These are phyloP conservation scores for Cataglyphis rosenhaueri DNA, from an alignment of 2,888 invertebrate species.

Conservation along the genomic window DNA sequence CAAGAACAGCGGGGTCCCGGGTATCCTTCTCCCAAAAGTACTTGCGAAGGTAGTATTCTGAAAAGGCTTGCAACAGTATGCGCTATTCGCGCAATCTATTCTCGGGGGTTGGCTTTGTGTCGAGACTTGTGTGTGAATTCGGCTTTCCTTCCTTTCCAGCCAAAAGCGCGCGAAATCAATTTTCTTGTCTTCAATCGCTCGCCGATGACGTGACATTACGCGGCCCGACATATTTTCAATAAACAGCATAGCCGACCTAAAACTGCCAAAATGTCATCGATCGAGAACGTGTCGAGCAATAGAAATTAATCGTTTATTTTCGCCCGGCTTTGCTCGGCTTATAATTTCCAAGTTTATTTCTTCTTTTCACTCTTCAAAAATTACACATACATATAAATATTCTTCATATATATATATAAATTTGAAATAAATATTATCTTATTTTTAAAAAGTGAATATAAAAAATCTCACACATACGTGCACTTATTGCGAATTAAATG, in stretches of 20 bases:
- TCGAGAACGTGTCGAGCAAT: constrained; percentile 16
- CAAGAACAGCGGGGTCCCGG: constrained; percentile 52
- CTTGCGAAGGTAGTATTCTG: constrained; percentile 61
- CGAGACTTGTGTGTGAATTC: constrained; percentile 49
- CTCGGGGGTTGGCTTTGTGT: constrained; percentile 63
- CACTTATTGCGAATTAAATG: background rate
- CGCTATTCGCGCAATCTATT: constrained; percentile 64
- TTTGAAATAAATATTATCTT: background rate
- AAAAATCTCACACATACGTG: background rate
- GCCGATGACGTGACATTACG: constrained; percentile 19
- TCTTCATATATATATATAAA: too few species aligned
- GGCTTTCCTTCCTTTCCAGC: constrained; percentile 34
- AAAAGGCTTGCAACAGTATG: constrained; percentile 48
- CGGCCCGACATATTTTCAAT: constrained; percentile 46
- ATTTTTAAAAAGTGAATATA: background rate
- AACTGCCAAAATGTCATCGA: constrained; percentile 40
- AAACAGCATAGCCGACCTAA: constrained; percentile 47
- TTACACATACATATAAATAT: too few species aligned
- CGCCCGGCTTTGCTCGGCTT: background rate
- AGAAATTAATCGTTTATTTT: constrained; percentile 37
- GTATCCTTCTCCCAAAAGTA: constrained; percentile 36
- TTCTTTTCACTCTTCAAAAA: background rate
- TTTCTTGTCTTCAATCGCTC: constrained; percentile 51
- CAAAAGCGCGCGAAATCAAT: constrained; percentile 55
- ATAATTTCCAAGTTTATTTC: background rate